Percentiles rank a stretch among this genome's conserved stretches.
These are phyloP conservation scores for Telenomus remus DNA, from an alignment of 1,140 invertebrate genomes.

Conservation along the genomic window DNA sequence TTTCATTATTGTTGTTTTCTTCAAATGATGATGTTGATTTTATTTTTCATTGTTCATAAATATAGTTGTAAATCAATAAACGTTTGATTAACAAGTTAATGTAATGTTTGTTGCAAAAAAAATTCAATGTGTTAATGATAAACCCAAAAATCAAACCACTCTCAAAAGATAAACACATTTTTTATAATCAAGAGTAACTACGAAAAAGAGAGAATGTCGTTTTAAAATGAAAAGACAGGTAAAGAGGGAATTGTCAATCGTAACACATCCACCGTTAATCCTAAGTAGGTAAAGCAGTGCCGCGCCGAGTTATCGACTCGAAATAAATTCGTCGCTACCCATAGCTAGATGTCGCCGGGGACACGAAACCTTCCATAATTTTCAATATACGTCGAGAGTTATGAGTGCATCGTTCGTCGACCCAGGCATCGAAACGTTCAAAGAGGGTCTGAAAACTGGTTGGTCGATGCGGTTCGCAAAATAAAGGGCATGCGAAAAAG, in stretches of 20 bases:
- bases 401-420: conserved; percentile 70
- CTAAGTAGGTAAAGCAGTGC: conserved; percentile 3
- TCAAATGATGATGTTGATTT: neutral
- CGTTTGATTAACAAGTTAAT: too few species aligned
- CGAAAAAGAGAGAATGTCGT: too few species aligned
- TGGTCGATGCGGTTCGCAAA: conserved; percentile 60
- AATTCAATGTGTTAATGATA: too few species aligned
- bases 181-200: too few species aligned
- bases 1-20: neutral
- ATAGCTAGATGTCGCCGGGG: conserved; percentile 36
- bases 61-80: too few species aligned
- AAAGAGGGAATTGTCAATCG: conserved; percentile 4
- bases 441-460: conserved; percentile 65
- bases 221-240: conserved; percentile 1
- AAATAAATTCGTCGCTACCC: conserved; percentile 9
- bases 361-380: conserved; percentile 42
- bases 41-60: too few species aligned
- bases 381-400: conserved; percentile 67
- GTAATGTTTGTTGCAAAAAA: too few species aligned
- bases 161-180: too few species aligned
- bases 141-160: too few species aligned
- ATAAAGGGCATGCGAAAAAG: conserved; percentile 61
- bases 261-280: neutral
- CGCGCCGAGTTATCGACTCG: conserved; percentile 30
- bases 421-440: conserved; percentile 58